Evolutionary conservation across 2,888 invertebrate species (phyloP), one percentile per base, ranked within the genome.

Genomic region (Bhutanitis thaidina): DNA sequence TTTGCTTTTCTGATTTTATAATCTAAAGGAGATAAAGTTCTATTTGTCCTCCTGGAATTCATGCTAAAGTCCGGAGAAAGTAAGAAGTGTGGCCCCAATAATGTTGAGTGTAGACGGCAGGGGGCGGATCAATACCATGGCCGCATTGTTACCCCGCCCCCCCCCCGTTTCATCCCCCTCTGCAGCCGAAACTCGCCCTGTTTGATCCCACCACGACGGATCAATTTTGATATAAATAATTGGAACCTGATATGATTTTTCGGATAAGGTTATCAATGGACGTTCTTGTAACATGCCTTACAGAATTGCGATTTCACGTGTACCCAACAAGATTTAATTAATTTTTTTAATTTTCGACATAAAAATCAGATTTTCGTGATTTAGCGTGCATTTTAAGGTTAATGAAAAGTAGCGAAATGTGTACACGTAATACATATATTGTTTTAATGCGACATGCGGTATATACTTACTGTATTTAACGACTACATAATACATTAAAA

Each of bases 41-140:
- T n/a, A 3, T 20, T 20, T 5, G 5, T 20, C 20, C 2, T 5
- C 20, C 20, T 20, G 2, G 5, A 5, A 20, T 27, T 4, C 8
- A 27, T 7, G 2, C 7, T 27, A 1, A 40, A 45, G 38, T 37
- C 51, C 25, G 37, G 16, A 15, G 29, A 49, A 20, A 25, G 1
- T 7, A 27, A 13, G 41, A 14, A 32, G 43, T 39, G 45, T 48
- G 43, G 34, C 27, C 16, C 12, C 15, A 20, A 34, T 35, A 39
- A 30, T 29, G 43, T 48, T 20, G 48, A 48, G 52, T 48, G 47
- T 52, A 52, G 52, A 16, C 25, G 39, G 50, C 50, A 45, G 52
- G 48, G 46, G 51, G 51, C 51, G 79, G 86, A 87, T 87, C 86
- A 85, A 87, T 87, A 86, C 69, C 85, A 85, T 82, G 88, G 87